Evolutionary conservation across 2,797 vertebrate genomes (phyloP).

Genomic region (Phalanger gymnotis): DNA sequence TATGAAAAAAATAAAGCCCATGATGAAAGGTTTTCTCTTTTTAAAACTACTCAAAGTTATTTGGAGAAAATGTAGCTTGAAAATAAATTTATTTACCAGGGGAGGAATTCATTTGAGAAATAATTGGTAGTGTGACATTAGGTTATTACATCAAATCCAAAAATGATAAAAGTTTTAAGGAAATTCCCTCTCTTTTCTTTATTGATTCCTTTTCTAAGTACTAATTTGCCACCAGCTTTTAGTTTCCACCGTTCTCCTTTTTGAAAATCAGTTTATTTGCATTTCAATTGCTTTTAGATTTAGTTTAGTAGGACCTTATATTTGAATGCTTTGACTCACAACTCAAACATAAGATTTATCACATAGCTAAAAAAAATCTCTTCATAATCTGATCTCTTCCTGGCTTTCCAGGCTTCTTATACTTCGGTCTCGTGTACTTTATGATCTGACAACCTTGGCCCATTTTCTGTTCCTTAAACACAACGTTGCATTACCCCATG

Average conservation of each 20-base stretch:
- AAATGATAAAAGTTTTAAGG: constrained; percentile 48
- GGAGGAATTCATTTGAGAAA: constrained; percentile 27
- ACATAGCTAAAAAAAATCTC: not conserved
- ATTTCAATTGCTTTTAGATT: constrained; percentile 30
- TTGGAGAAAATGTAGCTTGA: constrained; percentile 17
- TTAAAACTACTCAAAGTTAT: constrained; percentile 29
- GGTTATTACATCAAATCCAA: constrained; percentile 53
- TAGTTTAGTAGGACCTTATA: constrained; percentile 23
- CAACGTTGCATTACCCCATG: not conserved
- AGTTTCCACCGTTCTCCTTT: not conserved
- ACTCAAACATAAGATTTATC: constrained; percentile 60
- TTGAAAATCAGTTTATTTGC: no score
- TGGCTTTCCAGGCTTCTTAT: not conserved
- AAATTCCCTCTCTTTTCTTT: constrained; percentile 38
- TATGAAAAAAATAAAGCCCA: not conserved
- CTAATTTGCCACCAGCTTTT: not conserved
- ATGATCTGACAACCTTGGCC: not conserved
- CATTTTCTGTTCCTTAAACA: not conserved
- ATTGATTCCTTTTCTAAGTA: not conserved
- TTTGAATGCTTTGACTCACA: constrained; percentile 48
- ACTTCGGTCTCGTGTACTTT: not conserved
- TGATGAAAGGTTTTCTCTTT: constrained; percentile 29
- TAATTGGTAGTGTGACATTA: constrained; percentile 38
- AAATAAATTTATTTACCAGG: constrained; percentile 15
- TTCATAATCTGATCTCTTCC: not conserved